Evolutionary conservation across 2,888 invertebrate genomes (phyloP).

Genomic region (Poecilobothrus nobilitatus): DNA sequence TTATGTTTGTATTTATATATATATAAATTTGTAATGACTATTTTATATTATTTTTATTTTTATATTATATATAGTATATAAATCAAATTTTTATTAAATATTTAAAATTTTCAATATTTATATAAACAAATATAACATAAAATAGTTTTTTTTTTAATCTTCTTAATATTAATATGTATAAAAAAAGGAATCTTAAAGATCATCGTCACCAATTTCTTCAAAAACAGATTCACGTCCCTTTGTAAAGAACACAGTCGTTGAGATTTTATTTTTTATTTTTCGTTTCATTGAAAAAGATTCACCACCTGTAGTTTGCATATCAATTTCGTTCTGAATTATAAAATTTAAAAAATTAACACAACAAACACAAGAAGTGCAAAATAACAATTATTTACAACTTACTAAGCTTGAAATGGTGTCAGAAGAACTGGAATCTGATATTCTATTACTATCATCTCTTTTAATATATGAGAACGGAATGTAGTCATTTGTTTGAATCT

Average conservation of each 20-base stretch:
- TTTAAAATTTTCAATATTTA: neutral
- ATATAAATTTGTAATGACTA: neutral
- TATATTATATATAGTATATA: too few relatives aligned
- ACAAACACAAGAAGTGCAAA: conserved; percentile 8
- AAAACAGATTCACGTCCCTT: conserved; percentile 58
- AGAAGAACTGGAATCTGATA: conserved; percentile 28
- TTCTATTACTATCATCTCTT: conserved; percentile 26
- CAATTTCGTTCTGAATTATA: conserved; percentile 48
- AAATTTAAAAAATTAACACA: neutral
- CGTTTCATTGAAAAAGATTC: conserved; percentile 65
- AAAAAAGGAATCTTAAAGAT: conserved; percentile 45
- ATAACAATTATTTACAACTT: conserved; percentile 11
- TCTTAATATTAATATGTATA: neutral
- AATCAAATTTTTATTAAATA: neutral
- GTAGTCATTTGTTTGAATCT: conserved; percentile 24
- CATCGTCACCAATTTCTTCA: conserved; percentile 91
- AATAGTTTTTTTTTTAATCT: neutral
- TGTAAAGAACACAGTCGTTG: conserved; percentile 60
- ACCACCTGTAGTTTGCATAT: conserved; percentile 29
- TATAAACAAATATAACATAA: neutral
- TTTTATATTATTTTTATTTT: conserved; percentile 5
- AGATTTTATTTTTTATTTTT: conserved; percentile 54
- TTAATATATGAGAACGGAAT: conserved; percentile 28
- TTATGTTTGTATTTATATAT: neutral
- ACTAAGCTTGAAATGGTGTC: conserved; percentile 30